Base-by-base conservation (phyloP, 2,797 vertebrate species). In the Anabacerthia variegaticeps region DNA sequence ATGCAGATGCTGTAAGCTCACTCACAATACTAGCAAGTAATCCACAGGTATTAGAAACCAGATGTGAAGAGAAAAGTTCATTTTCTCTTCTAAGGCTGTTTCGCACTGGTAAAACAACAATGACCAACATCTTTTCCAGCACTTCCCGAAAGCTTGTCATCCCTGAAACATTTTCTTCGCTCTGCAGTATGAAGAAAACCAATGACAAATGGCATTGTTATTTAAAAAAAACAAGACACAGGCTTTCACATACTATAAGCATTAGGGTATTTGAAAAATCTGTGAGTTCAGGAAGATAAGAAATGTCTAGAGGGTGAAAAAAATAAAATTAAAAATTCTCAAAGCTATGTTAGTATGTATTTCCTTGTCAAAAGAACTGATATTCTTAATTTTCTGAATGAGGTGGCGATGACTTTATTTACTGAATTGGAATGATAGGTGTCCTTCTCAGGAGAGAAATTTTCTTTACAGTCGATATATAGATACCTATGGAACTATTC, bases 81-180 rank as follows among this genome's bases (percentile, higher is more conserved):
- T 99, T 98, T 96, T 99, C 99, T 96, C 99, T 99, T 96, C 99
- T 98, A 76, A 99, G 98, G 93, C 98, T 99, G 94, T 99, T 99
- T 76, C 99, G 98, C 72, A 99, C 99, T 1, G 99, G 99, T 39
- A 99, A 98, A 74, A 99, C 99, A 88, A 99, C 99, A 87, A 99
- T 99, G 85, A 99, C 99, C 91, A 99, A 96, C 99, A 99, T 99
- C 96, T 99, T 99, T 96, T 99, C 99, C 85, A 99, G 96, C 23
- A 99, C 99, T 96, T 99, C 99, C 11, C 99, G 98, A 96, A 99
- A 99, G 96, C 99, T 99, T 30, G 99, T 99, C 99, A 99, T 99
- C 26, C 99, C 99, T 89, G 99, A 99, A 88, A 99, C 98, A 92
- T 99, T 99, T 97, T 99, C 99, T 95, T 99, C 99, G 8, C 98